Conservation (phyloP, 2,113 vertebrate genomes). For the Neodontobutis hainanensis region DNA sequence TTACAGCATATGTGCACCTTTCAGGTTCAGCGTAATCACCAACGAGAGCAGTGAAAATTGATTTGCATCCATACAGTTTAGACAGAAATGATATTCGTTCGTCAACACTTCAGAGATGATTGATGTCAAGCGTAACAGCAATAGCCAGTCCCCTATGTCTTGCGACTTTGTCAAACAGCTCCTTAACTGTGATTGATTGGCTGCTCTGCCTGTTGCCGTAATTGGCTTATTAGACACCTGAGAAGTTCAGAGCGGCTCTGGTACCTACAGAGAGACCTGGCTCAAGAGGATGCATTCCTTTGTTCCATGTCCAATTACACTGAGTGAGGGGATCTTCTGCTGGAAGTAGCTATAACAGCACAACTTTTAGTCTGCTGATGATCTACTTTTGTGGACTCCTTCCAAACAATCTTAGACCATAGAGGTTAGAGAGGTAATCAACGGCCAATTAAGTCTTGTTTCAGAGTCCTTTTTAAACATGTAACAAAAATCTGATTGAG, state of each 20-base stretch:
- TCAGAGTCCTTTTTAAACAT: neutral
- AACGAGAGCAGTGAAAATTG: slow-evolving; percentile 13
- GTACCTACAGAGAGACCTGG: slow-evolving; percentile 18
- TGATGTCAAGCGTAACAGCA: slow-evolving; percentile 27
- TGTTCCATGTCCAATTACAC: slow-evolving; percentile 59
- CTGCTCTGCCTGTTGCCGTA: slow-evolving; percentile 34
- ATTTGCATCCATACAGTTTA: slow-evolving; percentile 8
- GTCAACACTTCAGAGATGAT: slow-evolving; percentile 41
- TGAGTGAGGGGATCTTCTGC: slow-evolving; percentile 23
- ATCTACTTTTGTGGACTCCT: slow-evolving; percentile 17
- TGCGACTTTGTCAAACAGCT: slow-evolving; percentile 49
- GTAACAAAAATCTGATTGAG: too few relatives aligned
- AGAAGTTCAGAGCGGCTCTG: slow-evolving; percentile 23
- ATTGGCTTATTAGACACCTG: slow-evolving; percentile 56
- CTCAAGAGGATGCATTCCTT: slow-evolving; percentile 50
- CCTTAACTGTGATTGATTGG: slow-evolving; percentile 58
- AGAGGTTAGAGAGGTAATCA: neutral
- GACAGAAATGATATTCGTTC: neutral
- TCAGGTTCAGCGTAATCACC: neutral
- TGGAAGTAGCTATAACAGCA: slow-evolving; percentile 10
- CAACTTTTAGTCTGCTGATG: slow-evolving; percentile 7
- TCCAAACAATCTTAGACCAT: neutral
- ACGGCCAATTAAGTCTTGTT: neutral
- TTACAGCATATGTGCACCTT: neutral
- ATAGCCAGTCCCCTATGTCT: slow-evolving; percentile 43